Evolutionary conservation across 2,888 invertebrate species (phyloP).

Genomic region (Caenorhabditis afra): DNA sequence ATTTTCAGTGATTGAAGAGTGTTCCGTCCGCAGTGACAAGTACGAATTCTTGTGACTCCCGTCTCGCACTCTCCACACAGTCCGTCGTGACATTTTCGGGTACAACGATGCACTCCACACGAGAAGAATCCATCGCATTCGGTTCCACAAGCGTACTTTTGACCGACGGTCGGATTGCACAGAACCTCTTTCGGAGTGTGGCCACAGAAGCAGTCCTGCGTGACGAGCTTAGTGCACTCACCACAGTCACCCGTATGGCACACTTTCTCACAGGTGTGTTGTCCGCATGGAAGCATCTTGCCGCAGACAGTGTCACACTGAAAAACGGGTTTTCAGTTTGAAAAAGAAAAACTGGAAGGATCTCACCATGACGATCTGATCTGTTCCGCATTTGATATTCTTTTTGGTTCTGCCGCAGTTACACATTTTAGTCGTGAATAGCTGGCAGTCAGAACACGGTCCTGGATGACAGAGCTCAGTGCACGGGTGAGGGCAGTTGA

Average conservation of each 20-base stretch:
- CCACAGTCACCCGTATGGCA: conserved; percentile 90
- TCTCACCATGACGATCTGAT: conserved; percentile 56
- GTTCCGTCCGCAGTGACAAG: conserved; percentile 88
- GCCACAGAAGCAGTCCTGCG: conserved; percentile 88
- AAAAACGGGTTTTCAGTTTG: not conserved
- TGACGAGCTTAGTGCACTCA: conserved; percentile 85
- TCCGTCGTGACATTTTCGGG: conserved; percentile 78
- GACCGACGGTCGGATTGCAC: conserved; percentile 84
- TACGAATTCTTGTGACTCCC: conserved; percentile 84
- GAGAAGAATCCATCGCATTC: conserved; percentile 74
- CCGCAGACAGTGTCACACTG: conserved; percentile 83
- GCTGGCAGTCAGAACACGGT: conserved; percentile 91
- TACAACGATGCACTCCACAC: conserved; percentile 85
- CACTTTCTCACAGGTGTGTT: conserved; percentile 86
- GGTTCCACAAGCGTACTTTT: conserved; percentile 49
- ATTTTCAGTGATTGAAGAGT: conserved; percentile 81
- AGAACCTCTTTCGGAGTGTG: conserved; percentile 84
- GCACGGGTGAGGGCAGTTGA: conserved; percentile 76
- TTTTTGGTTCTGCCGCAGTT: conserved; percentile 79
- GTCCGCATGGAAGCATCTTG: conserved; percentile 87
- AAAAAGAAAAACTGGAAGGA: not conserved
- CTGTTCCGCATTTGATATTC: conserved; percentile 69
- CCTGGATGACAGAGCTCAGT: conserved; percentile 90
- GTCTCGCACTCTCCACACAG: conserved; percentile 85
- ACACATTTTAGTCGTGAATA: conserved; percentile 74